Evolutionary conservation across 1,140 invertebrate genomes (phyloP).

Genomic region (Vollenhovia emeryi): DNA sequence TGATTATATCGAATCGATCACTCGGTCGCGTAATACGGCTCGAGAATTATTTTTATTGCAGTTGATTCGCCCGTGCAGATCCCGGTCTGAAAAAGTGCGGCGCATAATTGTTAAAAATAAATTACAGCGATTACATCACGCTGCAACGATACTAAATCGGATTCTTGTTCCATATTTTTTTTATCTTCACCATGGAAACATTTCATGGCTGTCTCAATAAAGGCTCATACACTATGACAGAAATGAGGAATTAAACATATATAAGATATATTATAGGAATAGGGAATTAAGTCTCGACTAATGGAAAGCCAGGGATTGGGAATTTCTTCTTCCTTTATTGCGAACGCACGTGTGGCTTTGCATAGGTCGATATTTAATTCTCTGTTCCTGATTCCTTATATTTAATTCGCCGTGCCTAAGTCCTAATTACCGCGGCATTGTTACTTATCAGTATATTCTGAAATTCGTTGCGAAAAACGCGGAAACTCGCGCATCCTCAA

Average conservation of each 20-base stretch:
- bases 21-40: neutral
- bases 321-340: too few relatives aligned
- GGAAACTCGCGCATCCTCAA: neutral
- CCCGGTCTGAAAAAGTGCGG: neutral
- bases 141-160: neutral
- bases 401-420: too few relatives aligned
- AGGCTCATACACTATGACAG: too few relatives aligned
- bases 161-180: neutral
- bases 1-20: neutral
- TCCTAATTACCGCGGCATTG: neutral
- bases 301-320: too few relatives aligned
- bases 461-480: neutral
- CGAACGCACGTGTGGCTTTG: too few relatives aligned
- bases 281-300: too few relatives aligned
- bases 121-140: neutral
- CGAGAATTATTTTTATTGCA: neutral
- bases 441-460: neutral
- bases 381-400: too few relatives aligned
- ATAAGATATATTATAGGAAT: too few relatives aligned
- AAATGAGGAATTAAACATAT: too few relatives aligned
- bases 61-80: neutral
- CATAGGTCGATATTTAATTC: too few relatives aligned
- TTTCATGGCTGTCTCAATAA: neutral
- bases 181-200: neutral
- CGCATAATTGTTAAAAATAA: neutral